These are phyloP conservation scores for Apeltes quadracus DNA, from an alignment of 2,113 vertebrate genomes.

Conservation along the genomic window DNA sequence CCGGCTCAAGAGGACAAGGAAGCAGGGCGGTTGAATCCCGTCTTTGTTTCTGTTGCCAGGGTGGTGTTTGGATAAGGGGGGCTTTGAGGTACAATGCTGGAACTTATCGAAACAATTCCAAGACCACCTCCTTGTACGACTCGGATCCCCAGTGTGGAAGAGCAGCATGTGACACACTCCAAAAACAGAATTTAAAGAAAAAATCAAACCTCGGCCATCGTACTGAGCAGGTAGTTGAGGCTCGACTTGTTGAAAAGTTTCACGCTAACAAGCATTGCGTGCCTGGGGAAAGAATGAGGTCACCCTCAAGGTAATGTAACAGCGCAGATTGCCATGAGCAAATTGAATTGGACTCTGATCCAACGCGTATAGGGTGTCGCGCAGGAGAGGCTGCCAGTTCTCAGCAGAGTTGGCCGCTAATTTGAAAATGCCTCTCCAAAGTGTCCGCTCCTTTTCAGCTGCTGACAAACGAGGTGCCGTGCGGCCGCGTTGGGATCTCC, in stretches of 20 bases:
- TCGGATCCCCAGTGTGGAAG: conserved; percentile 36
- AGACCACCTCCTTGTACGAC: conserved; percentile 54
- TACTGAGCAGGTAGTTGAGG: conserved; percentile 36
- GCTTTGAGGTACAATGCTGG: conserved; percentile 66
- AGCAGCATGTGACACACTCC: not conserved
- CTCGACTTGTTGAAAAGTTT: conserved; percentile 51
- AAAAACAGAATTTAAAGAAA: conserved; percentile 14
- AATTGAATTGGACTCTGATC: conserved; percentile 65
- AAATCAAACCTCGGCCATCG: not conserved
- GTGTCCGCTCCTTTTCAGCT: conserved; percentile 25
- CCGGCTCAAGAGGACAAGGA: conserved; percentile 52
- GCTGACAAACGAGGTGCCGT: conserved; percentile 53
- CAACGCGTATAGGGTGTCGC: conserved; percentile 63
- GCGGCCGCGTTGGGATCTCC: conserved; percentile 49
- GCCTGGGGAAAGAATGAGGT: conserved; percentile 64
- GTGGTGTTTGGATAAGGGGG: conserved; percentile 72
- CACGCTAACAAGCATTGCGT: conserved; percentile 58
- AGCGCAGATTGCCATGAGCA: conserved; percentile 55
- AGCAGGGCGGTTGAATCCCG: conserved; percentile 64
- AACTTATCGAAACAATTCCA: conserved; percentile 69
- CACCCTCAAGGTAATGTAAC: conserved; percentile 59
- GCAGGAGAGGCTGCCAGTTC: conserved; percentile 47
- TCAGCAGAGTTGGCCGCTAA: conserved; percentile 39
- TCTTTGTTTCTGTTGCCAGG: conserved; percentile 78
- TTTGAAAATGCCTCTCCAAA: conserved; percentile 47